Base-by-base conservation (phyloP, 2,888 invertebrate species). In the Xanthostigma xanthostigma region DNA sequence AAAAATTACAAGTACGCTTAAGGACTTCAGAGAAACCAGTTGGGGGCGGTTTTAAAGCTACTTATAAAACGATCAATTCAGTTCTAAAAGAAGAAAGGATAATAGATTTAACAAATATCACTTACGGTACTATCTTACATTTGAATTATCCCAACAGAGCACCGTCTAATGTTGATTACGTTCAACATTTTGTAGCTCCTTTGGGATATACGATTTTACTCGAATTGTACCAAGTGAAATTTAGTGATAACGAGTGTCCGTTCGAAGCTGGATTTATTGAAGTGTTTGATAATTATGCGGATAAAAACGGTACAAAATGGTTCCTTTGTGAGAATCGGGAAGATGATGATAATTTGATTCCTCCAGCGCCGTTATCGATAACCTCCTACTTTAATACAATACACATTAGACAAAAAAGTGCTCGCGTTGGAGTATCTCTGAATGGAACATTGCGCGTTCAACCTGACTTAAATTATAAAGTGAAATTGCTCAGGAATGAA, bases 261-360 rank as follows among this genome's bases (percentile, higher is more conserved):
- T 11, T 48, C 4, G 55, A 58, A 41, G 54, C 54, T n/a, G 59
- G 60, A 14, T 54, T 59, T 9, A 59, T 68, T 13, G 67, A 68
- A 59, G 62, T 69, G 13, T 73, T 68, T 55, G 84, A 84, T 63
- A 79, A 76, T 62, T 84, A 84, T 64, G 77, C 81, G 0, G 82
- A 82, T 57, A 69, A 69, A 55, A 83, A 83, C 62, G 83, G 83
- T 36, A 81, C 82, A 0, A 68, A 72, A 46, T 84, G 83, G 83
- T 73, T 71, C 35, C 67, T 84, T 35, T 84, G 84, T 58, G 72
- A 71, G 52, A 60, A 64, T 37, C 53, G 57, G 3, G 57, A 57
- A 4, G 54, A 51, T 4, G 57, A 57, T 11, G 58, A 65, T 66
- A 42, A 62, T 51, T 56, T 62, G 37, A 57, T 60, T 13, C 57